Base-by-base conservation (phyloP, 2,888 invertebrate species). In the Microctonus aethiopoides region DNA sequence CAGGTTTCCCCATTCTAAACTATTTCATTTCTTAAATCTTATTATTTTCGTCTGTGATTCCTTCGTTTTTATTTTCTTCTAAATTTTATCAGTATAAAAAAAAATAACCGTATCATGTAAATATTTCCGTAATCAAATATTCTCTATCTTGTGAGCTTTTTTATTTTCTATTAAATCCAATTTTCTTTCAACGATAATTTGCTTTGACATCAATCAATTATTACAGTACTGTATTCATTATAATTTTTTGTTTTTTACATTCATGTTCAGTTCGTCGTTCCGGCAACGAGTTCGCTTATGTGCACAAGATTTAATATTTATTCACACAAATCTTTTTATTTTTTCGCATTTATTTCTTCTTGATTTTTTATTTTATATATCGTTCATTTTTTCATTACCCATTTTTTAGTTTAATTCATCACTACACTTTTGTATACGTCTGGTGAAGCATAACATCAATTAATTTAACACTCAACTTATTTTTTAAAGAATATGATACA, bases 311-410 rank as follows among this genome's bases (percentile, higher is more conserved):
- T 46, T 20, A 16, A n/a, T 46, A 46, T 46, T 46, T 46, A 46
- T 46, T 46, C 16, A 46, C 46, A 46, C 46, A 16, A 56, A 22
- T 62, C 32, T 36, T 9, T 51, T 56, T 64, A 54, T 54, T 41
- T 22, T 57, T 13, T 32, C 16, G 13, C 20, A 63, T 64, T 62
- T 67, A 60, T 54, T 66, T 66, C 62, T 62, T 56, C 26, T 39
- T 41, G 2, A 39, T 41, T 9, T 13, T 46, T 36, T 24, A 34
- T n/a, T 46, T 54, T 39, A 32, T 67, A 72, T 70, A 72, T 57
- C 67, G 65, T 16, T 16, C 68, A 70, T 59, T 68, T 67, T 61
- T 69, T 60, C 60, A 63, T 67, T 34, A 24, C 61, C 54, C 61
- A 59, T 61, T 64, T 56, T 16, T 39, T 46, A 24, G 16, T 29